Percentiles rank a stretch among this genome's conserved stretches.
These are phyloP conservation scores for Pollenia angustigena DNA, from an alignment of 2,888 invertebrate species.

Conservation along the genomic window DNA sequence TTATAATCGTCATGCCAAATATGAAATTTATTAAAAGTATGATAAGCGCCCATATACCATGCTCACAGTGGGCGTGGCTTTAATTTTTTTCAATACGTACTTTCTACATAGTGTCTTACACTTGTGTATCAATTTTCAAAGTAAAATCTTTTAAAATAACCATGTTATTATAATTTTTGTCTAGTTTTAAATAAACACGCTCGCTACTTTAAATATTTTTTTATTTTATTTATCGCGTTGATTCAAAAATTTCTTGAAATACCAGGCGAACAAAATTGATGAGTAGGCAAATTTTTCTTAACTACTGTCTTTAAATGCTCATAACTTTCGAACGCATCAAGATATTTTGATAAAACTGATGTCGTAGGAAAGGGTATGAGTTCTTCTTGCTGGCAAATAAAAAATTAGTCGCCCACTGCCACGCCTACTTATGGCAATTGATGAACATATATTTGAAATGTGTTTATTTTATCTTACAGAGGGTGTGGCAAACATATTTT, in stretches of 20 bases:
- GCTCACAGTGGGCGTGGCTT: no score
- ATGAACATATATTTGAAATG: background rate
- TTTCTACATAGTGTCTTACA: background rate
- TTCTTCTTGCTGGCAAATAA: background rate
- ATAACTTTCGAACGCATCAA: background rate
- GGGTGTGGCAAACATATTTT: no score
- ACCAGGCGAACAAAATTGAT: conserved; percentile 2
- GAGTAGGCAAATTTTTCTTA: background rate
- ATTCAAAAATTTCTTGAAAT: no score
- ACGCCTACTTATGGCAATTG: background rate
- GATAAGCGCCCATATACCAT: no score
- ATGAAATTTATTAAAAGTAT: no score
- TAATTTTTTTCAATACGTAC: no score
- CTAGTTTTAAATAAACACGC: background rate
- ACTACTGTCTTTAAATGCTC: no score
- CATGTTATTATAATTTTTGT: background rate
- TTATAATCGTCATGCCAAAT: no score
- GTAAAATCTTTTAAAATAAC: background rate
- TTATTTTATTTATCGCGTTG: no score
- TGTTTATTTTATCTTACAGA: no score
- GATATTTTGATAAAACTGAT: background rate
- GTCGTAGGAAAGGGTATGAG: background rate
- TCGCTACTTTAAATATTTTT: no score
- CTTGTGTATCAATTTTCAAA: background rate
- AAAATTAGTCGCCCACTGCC: no score